phyloP scores from a whole-genome alignment of 2,797 vertebrate genomes.

The Molossus molossus region DNA sequence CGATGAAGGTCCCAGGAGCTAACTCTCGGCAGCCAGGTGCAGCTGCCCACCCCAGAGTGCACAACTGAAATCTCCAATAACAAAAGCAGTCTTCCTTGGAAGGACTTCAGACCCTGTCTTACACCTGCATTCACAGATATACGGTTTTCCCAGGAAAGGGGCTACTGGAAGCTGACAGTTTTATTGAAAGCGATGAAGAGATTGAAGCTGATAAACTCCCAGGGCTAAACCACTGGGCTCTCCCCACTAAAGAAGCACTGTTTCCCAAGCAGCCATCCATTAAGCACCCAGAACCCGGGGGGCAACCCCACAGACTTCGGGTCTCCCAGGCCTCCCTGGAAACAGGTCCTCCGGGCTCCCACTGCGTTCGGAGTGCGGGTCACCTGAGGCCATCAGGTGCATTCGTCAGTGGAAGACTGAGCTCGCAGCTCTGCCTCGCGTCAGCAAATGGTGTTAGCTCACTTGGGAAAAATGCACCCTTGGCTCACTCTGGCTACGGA shows the following conservation, averaged over 20 bases:
- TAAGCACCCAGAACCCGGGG: not conserved
- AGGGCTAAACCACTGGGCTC: not conserved
- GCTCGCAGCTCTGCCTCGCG: not conserved
- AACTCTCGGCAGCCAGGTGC: not conserved
- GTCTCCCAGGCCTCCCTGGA: not conserved
- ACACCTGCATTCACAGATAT: not conserved
- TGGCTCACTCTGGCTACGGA: constrained; percentile 77
- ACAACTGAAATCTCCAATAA: not conserved
- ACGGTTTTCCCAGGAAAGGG: not conserved
- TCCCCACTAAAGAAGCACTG: not conserved
- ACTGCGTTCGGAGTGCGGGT: not conserved
- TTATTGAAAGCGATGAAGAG: constrained; percentile 43
- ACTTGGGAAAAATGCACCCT: constrained; percentile 79
- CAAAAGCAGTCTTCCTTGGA: constrained; percentile 1
- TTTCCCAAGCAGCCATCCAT: not conserved
- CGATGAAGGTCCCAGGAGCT: not conserved
- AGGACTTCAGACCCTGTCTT: not conserved
- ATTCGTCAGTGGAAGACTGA: constrained; percentile 49
- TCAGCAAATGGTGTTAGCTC: constrained; percentile 76
- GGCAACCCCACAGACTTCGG: not conserved
- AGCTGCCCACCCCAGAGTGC: not conserved
- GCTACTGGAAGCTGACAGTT: constrained; percentile 2
- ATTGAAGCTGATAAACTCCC: constrained; percentile 46
- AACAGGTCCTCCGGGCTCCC: not conserved
- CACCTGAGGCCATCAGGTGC: constrained; percentile 80